Evolutionary conservation across 2,113 vertebrate species (phyloP), one percentile per base, ranked within the genome.

Genomic region (Promerops cafer): DNA sequence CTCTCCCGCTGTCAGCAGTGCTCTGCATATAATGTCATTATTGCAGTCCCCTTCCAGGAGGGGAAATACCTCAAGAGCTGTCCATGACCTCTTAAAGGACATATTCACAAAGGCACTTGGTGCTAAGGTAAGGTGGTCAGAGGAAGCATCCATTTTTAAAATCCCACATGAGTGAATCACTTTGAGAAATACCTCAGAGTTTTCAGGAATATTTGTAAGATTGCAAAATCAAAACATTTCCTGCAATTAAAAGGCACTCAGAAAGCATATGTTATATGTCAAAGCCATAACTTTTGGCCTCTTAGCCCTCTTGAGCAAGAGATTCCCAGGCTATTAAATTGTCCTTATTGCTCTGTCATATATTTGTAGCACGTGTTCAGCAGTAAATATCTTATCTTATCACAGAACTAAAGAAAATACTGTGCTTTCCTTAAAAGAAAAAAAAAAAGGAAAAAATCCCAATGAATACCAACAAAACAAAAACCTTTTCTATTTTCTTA

Each of bases 251-350:
- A 80, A 87, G 68, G 33, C 59, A 37, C 54, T 74, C 47, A 21
- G 52, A 72, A 88, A 90, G 47, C 54, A 30, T 61, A 57, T 65
- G 87, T 72, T 87, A 3, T 50, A 45, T 66, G 75, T 86, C 90
- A 96, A 66, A 94, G 79, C 40, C 8, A 7, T 81, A 74, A 83
- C 84, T 93, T 95, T 59, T 80, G 60, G 74, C 79, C 44, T 87
- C 69, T 57, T 86, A 66, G 35, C 27, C 30, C 33, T 86, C 78
- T 94, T 95, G 71, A 90, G 76, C 79, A 92, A 90, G 83, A 92
- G 39, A 85, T 94, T 96, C 88, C 59, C 85, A 88, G 76, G 75
- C 90, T 90, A 74, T 88, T 93, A 91, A 97, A 97, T 96, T 95
- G 94, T 96, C 95, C 96, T 95, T 98, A 83, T 83, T 85, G 60